These are phyloP conservation scores for Raja brachyura DNA, from an alignment of 2,113 vertebrate genomes.

Conservation along the genomic window DNA sequence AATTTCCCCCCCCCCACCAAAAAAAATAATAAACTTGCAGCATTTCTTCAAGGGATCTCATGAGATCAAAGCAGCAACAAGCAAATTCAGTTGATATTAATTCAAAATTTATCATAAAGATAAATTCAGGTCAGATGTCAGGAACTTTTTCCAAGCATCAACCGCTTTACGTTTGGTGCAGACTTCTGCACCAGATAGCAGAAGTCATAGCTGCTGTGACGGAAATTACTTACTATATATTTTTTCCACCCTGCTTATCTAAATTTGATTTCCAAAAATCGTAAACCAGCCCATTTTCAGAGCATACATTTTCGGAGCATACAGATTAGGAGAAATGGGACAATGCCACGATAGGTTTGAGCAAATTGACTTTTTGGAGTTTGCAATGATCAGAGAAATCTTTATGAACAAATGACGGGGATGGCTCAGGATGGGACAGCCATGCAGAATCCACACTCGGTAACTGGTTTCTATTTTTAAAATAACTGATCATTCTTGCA, in stretches of 20 bases:
- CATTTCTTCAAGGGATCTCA: background rate
- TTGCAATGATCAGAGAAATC: background rate
- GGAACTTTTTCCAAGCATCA: too few relatives aligned
- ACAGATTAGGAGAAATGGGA: too few relatives aligned
- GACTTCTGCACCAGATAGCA: background rate
- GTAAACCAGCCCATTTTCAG: background rate
- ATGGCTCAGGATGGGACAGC: background rate
- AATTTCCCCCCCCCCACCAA: too few relatives aligned
- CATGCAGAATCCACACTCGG: background rate
- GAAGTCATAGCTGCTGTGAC: background rate
- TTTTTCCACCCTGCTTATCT: background rate
- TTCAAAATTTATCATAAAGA: too few relatives aligned
- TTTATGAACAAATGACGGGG: background rate
- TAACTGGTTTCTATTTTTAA: constrained; percentile 3
- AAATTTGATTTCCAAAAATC: background rate
- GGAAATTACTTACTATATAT: background rate
- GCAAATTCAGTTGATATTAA: background rate
- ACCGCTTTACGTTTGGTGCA: background rate
- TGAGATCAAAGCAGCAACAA: background rate
- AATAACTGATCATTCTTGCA: background rate
- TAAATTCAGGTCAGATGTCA: background rate
- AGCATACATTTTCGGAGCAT: background rate
- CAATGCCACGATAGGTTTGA: background rate
- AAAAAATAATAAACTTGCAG: background rate
- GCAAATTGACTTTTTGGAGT: background rate